Conservation (phyloP, 2,113 vertebrate species). For the Monarcha castaneiventris region DNA sequence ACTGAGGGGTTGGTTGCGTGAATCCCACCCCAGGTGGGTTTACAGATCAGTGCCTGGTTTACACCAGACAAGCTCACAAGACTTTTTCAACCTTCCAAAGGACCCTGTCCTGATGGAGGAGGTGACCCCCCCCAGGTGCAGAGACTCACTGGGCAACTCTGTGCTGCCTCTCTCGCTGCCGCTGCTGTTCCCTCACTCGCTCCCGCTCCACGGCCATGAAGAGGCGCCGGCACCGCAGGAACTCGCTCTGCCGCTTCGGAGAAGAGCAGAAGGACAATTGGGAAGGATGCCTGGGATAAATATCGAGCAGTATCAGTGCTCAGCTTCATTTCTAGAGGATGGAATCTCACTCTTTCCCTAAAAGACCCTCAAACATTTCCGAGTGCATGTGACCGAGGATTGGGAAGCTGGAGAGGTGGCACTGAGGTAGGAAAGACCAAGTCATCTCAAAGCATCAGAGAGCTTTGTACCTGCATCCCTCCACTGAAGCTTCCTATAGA, state of each 20-base stretch:
- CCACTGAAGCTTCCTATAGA: background rate
- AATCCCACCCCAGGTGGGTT: background rate
- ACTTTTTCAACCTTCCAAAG: background rate
- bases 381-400: rapidly evolving
- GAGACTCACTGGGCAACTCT: background rate
- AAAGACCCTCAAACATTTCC: background rate
- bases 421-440: background rate
- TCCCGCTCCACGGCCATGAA: constrained; percentile 86
- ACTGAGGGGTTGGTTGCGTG: rapidly evolving
- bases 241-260: constrained; percentile 79
- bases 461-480: background rate
- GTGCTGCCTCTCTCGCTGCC: constrained; percentile 77
- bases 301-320: rapidly evolving
- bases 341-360: background rate
- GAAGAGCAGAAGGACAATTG: background rate
- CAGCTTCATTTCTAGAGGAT: background rate
- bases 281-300: background rate
- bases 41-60: background rate
- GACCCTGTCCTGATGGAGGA: background rate
- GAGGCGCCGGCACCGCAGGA: constrained; percentile 79
- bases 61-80: background rate
- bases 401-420: background rate
- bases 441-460: rapidly evolving
- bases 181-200: constrained; percentile 80
- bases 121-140: background rate